Evolutionary conservation across 2,888 invertebrate species (phyloP), one percentile per base, ranked within the genome.

Genomic region (Tethea ocularis): DNA sequence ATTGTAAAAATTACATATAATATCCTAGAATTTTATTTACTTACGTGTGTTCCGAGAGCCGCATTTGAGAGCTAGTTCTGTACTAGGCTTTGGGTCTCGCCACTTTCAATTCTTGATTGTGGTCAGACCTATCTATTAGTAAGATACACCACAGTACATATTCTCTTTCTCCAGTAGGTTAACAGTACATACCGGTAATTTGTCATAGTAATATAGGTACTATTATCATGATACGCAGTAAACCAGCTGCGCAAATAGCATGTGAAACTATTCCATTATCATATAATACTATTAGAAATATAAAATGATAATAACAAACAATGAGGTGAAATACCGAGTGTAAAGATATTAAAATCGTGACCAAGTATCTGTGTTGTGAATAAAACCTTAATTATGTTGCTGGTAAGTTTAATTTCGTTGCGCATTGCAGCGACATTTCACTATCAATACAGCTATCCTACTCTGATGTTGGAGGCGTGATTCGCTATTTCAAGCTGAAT

Each of bases 401-500:
- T 20, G 75, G 84, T 82, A 81, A 84, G 83, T 80, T 74, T 82
- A 74, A 84, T 87, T 88, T 87, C 74, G 80, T 83, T 77, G 82
- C 70, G 69, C 33, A 69, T 69, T 68, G 76, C 74, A 75, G 78
- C 72, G 74, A 80, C 87, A 87, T 90, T 90, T 89, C 86, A 86
- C 88, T 88, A 86, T 87, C 83, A 80, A 83, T 88, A 84, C 78
- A 82, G 86, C 89, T 84, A 75, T 91, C 90, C 84, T 82, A 76
- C 77, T 91, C 90, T 82, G 70, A 69, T 84, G 78, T 80, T 78
- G 88, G 86, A 89, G 91, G 91, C 90, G 91, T 91, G 90, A 91
- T 90, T 89, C 86, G 89, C 86, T 82, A 86, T 88, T 90, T 86
- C 86, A 78, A 84, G 80, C 80, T 75, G 80, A 85, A 86, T 85